Conservation (phyloP, 1,140 invertebrate species). For the Yoshiicerus persimilis region DNA sequence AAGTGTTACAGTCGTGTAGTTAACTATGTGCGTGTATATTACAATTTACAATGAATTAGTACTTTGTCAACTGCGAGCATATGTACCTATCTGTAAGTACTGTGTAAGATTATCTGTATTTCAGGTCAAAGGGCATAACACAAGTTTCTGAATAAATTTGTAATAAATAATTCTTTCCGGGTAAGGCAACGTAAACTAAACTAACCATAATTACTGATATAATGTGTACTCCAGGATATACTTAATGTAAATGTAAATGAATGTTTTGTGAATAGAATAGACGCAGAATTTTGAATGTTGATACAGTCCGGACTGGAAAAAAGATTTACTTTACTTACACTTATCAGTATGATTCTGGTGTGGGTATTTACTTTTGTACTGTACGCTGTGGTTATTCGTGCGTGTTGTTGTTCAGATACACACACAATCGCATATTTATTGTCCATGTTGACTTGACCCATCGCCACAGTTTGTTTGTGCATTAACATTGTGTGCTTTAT, state of each 20-base stretch:
- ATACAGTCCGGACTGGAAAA: neutral
- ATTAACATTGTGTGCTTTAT: conserved; percentile 16
- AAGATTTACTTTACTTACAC: neutral
- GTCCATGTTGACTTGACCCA: neutral
- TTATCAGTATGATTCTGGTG: neutral
- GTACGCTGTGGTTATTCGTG: neutral
- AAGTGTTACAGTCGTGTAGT: too few relatives aligned
- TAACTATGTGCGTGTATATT: neutral
- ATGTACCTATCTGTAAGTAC: too few relatives aligned
- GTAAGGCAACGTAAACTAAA: neutral
- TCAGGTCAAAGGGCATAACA: neutral
- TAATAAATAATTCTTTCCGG: conserved; percentile 17
- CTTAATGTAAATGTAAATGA: neutral
- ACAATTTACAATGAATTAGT: neutral
- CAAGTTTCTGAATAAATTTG: conserved; percentile 9
- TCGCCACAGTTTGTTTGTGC: neutral
- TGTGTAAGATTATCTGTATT: neutral
- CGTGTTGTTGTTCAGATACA: neutral
- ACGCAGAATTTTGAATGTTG: neutral
- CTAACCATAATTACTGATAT: neutral
- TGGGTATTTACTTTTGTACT: neutral
- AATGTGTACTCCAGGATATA: neutral
- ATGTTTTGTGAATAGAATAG: neutral
- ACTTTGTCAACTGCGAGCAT: neutral
- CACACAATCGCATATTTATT: neutral